These are phyloP conservation scores for Stenchaetothrips biformis DNA, from an alignment of 2,888 invertebrate species.

Conservation along the genomic window DNA sequence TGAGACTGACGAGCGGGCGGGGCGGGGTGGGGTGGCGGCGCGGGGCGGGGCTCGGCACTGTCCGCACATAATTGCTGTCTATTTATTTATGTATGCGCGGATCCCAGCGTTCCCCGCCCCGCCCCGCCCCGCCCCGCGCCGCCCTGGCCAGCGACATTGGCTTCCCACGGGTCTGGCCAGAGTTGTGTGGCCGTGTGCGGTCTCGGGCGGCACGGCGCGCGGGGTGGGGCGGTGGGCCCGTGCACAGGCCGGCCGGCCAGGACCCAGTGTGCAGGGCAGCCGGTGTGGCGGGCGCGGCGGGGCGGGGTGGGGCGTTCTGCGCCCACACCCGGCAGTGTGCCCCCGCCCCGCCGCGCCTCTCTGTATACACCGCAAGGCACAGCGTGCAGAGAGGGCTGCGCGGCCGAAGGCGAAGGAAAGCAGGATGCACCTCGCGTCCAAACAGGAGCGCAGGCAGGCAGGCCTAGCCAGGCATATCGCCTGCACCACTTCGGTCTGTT, in stretches of 20 bases:
- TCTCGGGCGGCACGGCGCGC: neutral
- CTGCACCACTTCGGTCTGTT: no score
- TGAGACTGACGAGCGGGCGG: neutral
- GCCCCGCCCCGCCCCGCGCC: neutral
- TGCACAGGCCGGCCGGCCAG: neutral
- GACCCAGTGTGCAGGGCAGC: neutral
- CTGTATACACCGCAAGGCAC: no score
- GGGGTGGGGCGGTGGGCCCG: neutral
- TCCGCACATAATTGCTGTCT: slow-evolving; percentile 7
- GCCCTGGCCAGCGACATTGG: slow-evolving; percentile 10
- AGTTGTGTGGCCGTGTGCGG: neutral
- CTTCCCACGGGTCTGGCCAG: slow-evolving; percentile 16
- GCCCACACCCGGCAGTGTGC: neutral
- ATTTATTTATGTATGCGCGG: slow-evolving; percentile 21
- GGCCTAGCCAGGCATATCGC: no score
- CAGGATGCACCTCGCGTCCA: no score
- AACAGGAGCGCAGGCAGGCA: neutral
- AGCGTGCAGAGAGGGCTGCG: no score
- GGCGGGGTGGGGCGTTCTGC: neutral
- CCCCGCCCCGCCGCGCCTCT: no score
- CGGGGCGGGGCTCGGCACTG: neutral
- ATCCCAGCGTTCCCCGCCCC: neutral
- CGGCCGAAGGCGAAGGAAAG: no score
- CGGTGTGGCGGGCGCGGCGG: neutral
- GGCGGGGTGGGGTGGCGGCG: neutral